A percentile compares a stretch with the other conserved stretches of the same genome.
phyloP scores from a whole-genome alignment of 2,113 vertebrate genomes.

The Riparia riparia region DNA sequence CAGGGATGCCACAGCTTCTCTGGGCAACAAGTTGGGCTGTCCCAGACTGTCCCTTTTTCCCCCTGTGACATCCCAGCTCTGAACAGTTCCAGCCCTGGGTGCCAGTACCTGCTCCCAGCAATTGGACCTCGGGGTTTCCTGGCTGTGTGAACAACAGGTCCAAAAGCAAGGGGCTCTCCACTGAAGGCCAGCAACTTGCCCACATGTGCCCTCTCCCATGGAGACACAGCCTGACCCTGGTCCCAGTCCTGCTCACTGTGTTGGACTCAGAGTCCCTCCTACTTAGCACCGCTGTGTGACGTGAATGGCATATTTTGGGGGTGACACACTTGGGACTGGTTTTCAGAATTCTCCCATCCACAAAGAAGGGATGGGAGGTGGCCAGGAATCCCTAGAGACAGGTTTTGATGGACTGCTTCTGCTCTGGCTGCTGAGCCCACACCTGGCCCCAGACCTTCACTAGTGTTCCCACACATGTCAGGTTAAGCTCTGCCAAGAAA shows the following conservation, averaged over 20 bases:
- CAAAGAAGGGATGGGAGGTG: background rate
- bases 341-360: background rate
- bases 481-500: constrained; percentile 17
- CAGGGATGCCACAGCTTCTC: background rate
- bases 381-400: background rate
- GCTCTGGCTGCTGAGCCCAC: background rate
- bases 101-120: background rate
- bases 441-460: constrained; percentile 25
- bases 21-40: background rate
- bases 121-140: background rate
- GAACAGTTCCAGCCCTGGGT: background rate
- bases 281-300: background rate
- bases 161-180: background rate
- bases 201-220: background rate
- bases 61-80: rapidly evolving
- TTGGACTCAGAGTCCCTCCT: background rate
- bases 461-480: background rate
- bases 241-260: rapidly evolving
- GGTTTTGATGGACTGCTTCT: background rate
- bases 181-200: background rate
- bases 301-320: rapidly evolving
- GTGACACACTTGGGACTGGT: rapidly evolving
- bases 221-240: background rate
- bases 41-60: background rate
- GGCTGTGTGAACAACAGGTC: background rate